A percentile compares a stretch with the other conserved stretches of the same genome.
These are phyloP conservation scores for Halesus radiatus DNA, from an alignment of 1,140 invertebrate genomes.

Conservation along the genomic window DNA sequence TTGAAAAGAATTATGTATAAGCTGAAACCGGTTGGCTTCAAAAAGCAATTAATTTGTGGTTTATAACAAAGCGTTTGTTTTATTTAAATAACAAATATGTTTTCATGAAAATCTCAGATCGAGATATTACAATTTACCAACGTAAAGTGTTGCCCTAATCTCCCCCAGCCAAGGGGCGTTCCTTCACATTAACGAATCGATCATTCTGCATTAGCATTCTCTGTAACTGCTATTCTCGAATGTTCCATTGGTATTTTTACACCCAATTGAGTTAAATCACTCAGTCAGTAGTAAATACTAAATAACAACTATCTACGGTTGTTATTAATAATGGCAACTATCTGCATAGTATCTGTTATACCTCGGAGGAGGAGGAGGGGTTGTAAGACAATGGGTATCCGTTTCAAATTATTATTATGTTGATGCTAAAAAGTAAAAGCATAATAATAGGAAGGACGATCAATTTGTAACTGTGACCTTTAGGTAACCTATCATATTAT, in stretches of 20 bases:
- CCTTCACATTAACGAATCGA: neutral
- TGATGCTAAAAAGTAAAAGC: neutral
- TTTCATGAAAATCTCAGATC: too few relatives aligned
- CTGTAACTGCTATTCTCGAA: neutral
- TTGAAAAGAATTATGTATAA: too few relatives aligned
- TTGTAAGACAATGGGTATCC: neutral
- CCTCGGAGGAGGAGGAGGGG: neutral
- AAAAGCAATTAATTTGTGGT: too few relatives aligned
- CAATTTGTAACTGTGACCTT: too few relatives aligned
- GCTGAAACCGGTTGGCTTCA: too few relatives aligned
- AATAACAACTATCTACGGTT: too few relatives aligned
- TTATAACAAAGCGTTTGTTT: too few relatives aligned
- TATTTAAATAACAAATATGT: too few relatives aligned
- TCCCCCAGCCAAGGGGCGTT: neutral
- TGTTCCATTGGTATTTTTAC: neutral
- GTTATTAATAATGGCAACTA: too few relatives aligned
- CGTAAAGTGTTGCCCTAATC: neutral
- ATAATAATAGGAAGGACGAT: neutral
- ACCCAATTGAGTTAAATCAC: slow-evolving; percentile 20
- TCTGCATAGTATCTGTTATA: too few relatives aligned
- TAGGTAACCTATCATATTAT: too few relatives aligned
- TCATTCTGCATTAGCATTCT: neutral
- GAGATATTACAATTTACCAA: too few relatives aligned
- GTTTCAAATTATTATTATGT: neutral
- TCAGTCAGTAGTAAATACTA: neutral